phyloP scores from a whole-genome alignment of 2,797 vertebrate genomes.

The Argyrosomus regius region DNA sequence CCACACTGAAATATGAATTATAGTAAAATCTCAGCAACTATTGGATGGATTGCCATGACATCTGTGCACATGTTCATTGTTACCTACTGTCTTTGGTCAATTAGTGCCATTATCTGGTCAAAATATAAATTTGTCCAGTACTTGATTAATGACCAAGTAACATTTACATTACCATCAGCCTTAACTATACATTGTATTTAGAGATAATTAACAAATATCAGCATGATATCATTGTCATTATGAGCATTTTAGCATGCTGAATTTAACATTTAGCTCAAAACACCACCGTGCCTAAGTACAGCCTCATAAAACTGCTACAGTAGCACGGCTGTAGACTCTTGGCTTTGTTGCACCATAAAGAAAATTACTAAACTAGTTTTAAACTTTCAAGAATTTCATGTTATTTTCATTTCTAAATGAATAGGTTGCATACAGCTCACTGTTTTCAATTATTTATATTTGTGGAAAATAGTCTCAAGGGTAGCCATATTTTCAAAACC shows the following conservation, averaged over 20 bases:
- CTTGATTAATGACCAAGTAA: not conserved
- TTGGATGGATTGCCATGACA: not conserved
- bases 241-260: not conserved
- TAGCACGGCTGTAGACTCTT: not conserved
- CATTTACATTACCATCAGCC: not conserved
- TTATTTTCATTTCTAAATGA: not conserved
- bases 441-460: conserved; percentile 17
- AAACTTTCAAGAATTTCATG: not conserved
- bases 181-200: not conserved
- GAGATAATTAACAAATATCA: not conserved
- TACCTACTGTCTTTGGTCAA: not conserved
- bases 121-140: not conserved
- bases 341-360: not conserved
- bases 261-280: not conserved
- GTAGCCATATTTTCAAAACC: not conserved
- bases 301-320: too few relatives aligned
- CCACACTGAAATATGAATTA: not conserved
- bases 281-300: too few relatives aligned
- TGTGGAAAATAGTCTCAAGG: conserved; percentile 1
- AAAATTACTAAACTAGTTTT: too few relatives aligned
- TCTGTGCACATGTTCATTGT: not conserved
- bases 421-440: not conserved
- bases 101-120: not conserved
- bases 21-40: not conserved
- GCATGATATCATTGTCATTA: not conserved